phyloP scores from a whole-genome alignment of 1,140 invertebrate genomes.

The Eciton burchellii region DNA sequence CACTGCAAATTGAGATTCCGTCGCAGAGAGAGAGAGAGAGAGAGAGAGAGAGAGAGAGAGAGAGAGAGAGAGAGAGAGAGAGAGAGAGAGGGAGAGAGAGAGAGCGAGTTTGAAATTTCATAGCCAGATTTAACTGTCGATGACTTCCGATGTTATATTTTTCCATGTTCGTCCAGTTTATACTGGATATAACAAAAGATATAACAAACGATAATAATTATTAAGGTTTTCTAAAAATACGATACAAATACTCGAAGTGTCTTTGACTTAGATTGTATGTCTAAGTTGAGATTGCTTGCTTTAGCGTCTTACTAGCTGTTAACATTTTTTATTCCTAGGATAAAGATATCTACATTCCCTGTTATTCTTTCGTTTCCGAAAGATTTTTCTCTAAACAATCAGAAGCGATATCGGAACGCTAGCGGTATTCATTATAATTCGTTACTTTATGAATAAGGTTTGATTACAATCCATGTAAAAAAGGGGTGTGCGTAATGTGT shows the following conservation, averaged over 20 bases:
- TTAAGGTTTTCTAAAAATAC: slow-evolving; percentile 38
- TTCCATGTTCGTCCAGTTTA: slow-evolving; percentile 47
- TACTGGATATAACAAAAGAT: slow-evolving; percentile 49
- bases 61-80: too few relatives aligned
- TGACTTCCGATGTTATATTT: slow-evolving; percentile 38
- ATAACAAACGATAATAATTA: slow-evolving; percentile 39
- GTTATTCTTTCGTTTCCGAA: not conserved
- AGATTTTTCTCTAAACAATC: too few relatives aligned
- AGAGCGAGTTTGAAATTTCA: slow-evolving; percentile 69
- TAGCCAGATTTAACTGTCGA: slow-evolving; percentile 65
- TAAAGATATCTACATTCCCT: slow-evolving; percentile 47
- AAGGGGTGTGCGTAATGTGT: slow-evolving; percentile 15
- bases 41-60: too few relatives aligned
- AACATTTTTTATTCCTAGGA: slow-evolving; percentile 22
- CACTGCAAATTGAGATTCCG: too few relatives aligned
- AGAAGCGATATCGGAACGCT: too few relatives aligned
- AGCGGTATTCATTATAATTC: slow-evolving; percentile 28
- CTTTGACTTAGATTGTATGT: not conserved
- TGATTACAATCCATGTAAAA: too few relatives aligned
- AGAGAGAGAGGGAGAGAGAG: too few relatives aligned
- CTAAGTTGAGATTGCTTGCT: slow-evolving; percentile 10
- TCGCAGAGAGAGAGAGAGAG: too few relatives aligned
- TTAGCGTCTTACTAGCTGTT: not conserved
- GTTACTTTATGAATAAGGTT: too few relatives aligned
- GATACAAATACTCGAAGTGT: not conserved